Base-by-base conservation (phyloP, 2,797 vertebrate genomes). In the Capromys pilorides region DNA sequence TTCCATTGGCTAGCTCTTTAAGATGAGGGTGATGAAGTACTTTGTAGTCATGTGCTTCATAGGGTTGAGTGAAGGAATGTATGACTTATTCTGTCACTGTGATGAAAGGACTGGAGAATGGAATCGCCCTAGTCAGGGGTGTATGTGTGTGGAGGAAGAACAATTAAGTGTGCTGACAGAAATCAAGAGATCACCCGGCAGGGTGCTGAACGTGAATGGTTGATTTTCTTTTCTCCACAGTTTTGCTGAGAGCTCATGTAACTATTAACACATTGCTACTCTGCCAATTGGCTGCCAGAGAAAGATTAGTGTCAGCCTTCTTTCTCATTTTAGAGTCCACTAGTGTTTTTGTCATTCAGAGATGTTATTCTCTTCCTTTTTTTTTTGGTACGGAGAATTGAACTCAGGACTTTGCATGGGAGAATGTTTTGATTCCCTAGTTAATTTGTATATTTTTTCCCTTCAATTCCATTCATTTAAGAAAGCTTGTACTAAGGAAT, bases 61-160 rank as follows among this genome's bases (percentile, higher is more conserved):
- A 41, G 12, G 54, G 62, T 81, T 45, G 39, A 91, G 62, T 82
- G 67, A 93, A 19, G 49, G 75, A 81, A 73, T 45, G 59, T 80
- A 10, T 33, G 51, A 81, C 36, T 36, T 78, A 7, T 61, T 85
- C 49, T 59, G 33, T 57, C 94, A 81, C 51, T 77, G 22, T 64
- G 24, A 71, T 90, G 77, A 84, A 95, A 91, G 85, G 45, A 12
- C 93, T 57, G 13, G 69, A 88, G 59, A 88, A 84, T 71, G 24
- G 28, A 93, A 67, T 94, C 11, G 59, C 59, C 71, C 73, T 88
- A 66, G 31, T 36, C 36, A 85, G 21, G 31, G 11, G 19, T 90
- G 36, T 61, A 14, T 39, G 41, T 64, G 62, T 91, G 33, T 79
- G 39, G n/a, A 62, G 33, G 31, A 24, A 94, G 67, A 92, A 91